These are phyloP conservation scores for Acleris holmiana DNA, from an alignment of 2,888 invertebrate genomes.

Conservation along the genomic window DNA sequence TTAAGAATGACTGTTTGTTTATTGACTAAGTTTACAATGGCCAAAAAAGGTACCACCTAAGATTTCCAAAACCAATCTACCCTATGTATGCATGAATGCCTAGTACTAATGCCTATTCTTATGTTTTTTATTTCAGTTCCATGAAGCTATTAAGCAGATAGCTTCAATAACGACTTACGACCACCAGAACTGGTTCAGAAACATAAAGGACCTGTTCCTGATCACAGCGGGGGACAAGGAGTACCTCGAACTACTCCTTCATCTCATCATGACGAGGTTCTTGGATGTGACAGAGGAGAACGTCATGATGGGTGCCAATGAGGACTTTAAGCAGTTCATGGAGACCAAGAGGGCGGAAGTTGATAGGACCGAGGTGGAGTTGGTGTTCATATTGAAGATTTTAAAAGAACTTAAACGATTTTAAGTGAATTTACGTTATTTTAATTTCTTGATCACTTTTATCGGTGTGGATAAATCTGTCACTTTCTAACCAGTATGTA, in stretches of 20 bases:
- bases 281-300: constrained; percentile 58
- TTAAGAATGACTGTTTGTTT: no score
- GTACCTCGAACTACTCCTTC: constrained; percentile 56
- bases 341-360: constrained; percentile 48
- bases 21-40: no score
- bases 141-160: constrained; percentile 61
- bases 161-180: constrained; percentile 56
- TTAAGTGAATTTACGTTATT: not conserved
- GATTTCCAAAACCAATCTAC: no score
- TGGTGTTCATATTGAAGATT: constrained; percentile 53
- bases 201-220: constrained; percentile 60
- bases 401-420: constrained; percentile 47
- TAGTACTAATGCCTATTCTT: no score
- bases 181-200: constrained; percentile 60
- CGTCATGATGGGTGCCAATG: constrained; percentile 49
- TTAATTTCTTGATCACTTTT: no score
- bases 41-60: no score
- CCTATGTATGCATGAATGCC: no score
- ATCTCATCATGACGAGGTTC: constrained; percentile 54
- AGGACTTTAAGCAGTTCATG: constrained; percentile 49
- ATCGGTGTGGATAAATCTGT: no score
- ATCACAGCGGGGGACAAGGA: constrained; percentile 44
- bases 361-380: constrained; percentile 50
- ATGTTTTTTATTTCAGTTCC: constrained; percentile 56
- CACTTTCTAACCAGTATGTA: no score